Percentiles rank a stretch among this genome's conserved stretches.
phyloP scores from a whole-genome alignment of 2,113 vertebrate genomes.

The Oenanthe oenanthe region DNA sequence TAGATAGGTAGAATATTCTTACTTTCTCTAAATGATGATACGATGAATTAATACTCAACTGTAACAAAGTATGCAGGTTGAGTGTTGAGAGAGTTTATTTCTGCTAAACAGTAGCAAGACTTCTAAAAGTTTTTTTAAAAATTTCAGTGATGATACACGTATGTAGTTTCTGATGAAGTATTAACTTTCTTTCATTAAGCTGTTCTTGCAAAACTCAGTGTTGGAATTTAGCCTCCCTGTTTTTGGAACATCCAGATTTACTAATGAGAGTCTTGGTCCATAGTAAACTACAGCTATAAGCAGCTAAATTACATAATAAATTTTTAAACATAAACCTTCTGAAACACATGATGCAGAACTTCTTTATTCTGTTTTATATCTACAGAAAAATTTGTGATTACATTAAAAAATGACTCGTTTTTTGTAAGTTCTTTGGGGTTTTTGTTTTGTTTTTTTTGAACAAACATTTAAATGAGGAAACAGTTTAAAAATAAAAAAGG shows the following conservation, averaged over 20 bases:
- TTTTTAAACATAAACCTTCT: background rate
- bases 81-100: background rate
- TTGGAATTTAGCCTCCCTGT: background rate
- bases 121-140: background rate
- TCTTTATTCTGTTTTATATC: background rate
- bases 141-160: background rate
- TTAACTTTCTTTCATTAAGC: background rate
- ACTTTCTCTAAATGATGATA: background rate
- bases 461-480: background rate
- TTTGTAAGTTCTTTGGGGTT: background rate
- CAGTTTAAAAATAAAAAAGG: background rate
- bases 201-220: background rate
- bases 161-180: background rate
- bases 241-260: background rate
- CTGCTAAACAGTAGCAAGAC: background rate
- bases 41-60: background rate
- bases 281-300: background rate
- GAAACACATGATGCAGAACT: background rate
- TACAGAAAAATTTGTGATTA: background rate
- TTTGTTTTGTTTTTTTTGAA: background rate
- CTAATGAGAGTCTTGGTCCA: background rate
- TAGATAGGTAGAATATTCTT: background rate
- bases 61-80: no score
- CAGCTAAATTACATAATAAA: background rate
- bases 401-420: fast-evolving